Evolutionary conservation across 2,888 invertebrate species (phyloP).

Genomic region (Agrochola macilenta): DNA sequence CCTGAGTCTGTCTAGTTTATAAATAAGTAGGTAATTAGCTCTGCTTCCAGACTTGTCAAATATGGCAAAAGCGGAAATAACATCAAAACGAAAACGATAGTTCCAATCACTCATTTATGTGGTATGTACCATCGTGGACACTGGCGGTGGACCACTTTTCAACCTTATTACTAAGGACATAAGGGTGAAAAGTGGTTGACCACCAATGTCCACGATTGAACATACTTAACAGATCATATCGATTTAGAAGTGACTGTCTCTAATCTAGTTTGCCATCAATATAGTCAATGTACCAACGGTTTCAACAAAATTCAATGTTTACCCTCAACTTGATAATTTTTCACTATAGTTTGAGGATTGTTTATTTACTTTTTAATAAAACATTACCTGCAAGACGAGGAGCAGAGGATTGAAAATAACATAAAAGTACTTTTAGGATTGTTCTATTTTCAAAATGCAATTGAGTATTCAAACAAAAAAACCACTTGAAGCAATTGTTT

Average conservation of each 20-base stretch:
- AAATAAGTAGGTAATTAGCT: not conserved
- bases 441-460: not conserved
- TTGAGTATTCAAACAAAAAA: not conserved
- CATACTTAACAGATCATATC: not conserved
- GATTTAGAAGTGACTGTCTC: no score
- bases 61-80: conserved; percentile 1
- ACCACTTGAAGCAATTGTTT: conserved; percentile 2
- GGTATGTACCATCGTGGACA: not conserved
- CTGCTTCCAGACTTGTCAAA: not conserved
- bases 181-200: not conserved
- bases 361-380: not conserved
- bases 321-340: not conserved
- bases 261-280: not conserved
- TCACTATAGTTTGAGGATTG: not conserved
- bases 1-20: no score
- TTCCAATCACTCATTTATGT: not conserved
- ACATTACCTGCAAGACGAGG: not conserved
- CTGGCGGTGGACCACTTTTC: not conserved
- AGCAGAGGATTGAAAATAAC: not conserved
- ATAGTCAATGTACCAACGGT: not conserved
- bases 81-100: not conserved
- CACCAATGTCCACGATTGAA: not conserved
- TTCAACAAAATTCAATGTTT: not conserved
- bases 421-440: not conserved
- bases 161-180: no score